These are phyloP conservation scores for Anhinga rufa DNA, from an alignment of 2,113 vertebrate genomes.

Conservation along the genomic window DNA sequence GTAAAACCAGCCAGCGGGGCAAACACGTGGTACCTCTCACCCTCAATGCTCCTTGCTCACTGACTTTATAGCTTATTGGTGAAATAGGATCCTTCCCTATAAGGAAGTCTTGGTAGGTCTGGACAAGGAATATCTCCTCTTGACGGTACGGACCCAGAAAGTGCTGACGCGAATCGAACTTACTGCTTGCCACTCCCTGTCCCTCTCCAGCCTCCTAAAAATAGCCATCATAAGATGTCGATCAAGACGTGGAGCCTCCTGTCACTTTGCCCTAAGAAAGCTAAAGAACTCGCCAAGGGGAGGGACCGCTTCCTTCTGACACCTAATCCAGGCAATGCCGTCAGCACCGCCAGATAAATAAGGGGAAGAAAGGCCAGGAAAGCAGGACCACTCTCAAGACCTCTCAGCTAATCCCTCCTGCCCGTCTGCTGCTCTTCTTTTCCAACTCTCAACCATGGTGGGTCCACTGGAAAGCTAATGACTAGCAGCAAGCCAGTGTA, in stretches of 20 bases:
- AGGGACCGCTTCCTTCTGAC: slow-evolving; percentile 74
- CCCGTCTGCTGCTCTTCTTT: slow-evolving; percentile 66
- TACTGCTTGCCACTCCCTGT: slow-evolving; percentile 63
- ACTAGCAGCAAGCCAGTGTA: neutral
- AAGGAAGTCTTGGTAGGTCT: neutral
- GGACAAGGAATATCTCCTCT: slow-evolving; percentile 4
- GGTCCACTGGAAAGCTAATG: slow-evolving; percentile 69
- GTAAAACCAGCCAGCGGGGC: neutral
- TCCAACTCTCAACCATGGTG: slow-evolving; percentile 87
- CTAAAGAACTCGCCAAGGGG: slow-evolving; percentile 82
- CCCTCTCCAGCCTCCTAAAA: slow-evolving; percentile 78
- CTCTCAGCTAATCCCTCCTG: slow-evolving; percentile 73
- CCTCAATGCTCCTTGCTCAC: neutral
- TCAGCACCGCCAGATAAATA: slow-evolving; percentile 84
- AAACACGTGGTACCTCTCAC: neutral
- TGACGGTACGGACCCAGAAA: slow-evolving; percentile 54
- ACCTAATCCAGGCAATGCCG: slow-evolving; percentile 79
- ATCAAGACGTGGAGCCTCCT: slow-evolving; percentile 71
- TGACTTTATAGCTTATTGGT: neutral
- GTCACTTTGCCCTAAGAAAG: slow-evolving; percentile 97
- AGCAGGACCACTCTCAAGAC: slow-evolving; percentile 83
- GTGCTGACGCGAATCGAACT: slow-evolving; percentile 61
- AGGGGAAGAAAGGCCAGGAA: slow-evolving; percentile 74
- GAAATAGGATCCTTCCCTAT: slow-evolving; percentile 18
- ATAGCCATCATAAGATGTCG: slow-evolving; percentile 78